A percentile compares a stretch with the other conserved stretches of the same genome.
These are phyloP conservation scores for Arctocebus calabarensis DNA, from an alignment of 2,797 vertebrate species.

Conservation along the genomic window DNA sequence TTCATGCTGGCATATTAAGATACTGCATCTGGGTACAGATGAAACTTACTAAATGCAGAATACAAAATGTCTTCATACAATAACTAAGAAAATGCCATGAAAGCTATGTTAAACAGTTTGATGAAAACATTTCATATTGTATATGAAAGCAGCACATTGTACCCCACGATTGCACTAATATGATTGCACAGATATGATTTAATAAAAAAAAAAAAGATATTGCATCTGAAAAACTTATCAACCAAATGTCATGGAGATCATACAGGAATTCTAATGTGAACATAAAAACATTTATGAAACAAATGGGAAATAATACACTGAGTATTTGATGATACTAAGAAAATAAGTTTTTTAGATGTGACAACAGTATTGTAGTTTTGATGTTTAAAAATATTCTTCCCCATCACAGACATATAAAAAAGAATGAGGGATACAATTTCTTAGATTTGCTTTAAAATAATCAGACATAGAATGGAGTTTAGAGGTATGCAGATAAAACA, in stretches of 20 bases:
- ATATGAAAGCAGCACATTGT: no score
- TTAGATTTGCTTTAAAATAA: conserved; percentile 58
- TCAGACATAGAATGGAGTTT: background rate
- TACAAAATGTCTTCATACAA: no score
- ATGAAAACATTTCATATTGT: no score
- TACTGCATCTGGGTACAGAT: background rate
- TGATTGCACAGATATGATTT: no score
- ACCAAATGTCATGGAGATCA: background rate
- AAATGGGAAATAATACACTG: background rate
- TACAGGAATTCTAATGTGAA: conserved; percentile 17
- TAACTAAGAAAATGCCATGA: no score
- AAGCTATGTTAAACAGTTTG: no score
- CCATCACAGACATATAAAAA: background rate
- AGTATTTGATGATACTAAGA: conserved; percentile 4
- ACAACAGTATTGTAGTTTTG: background rate
- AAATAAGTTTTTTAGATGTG: conserved; percentile 2
- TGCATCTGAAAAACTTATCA: background rate
- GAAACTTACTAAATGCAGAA: no score
- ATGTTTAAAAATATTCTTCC: background rate
- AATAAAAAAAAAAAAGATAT: background rate
- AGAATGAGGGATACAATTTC: background rate
- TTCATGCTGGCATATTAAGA: background rate
- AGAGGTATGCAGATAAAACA: background rate
- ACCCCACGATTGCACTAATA: no score
- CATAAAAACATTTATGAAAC: conserved; percentile 22